Conservation (phyloP, 2,797 vertebrate genomes). For the Coccyzus lansbergi region DNA sequence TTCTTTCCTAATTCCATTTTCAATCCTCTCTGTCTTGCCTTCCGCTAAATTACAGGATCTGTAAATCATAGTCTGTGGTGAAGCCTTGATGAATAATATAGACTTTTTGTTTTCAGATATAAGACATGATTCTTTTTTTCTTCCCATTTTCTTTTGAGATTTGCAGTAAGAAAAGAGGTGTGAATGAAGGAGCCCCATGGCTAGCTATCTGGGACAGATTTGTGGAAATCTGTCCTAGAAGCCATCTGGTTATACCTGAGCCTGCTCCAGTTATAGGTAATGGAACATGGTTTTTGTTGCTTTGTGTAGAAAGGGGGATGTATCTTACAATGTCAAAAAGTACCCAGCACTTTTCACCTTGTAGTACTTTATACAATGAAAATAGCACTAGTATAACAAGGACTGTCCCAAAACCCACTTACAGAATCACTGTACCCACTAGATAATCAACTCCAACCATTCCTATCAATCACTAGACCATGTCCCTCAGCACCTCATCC, state of each 20-base stretch:
- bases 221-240: not conserved
- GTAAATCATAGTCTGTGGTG: not conserved
- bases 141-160: not conserved
- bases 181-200: not conserved
- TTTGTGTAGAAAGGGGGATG: not conserved
- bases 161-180: not conserved
- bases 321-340: not conserved
- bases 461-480: too few species aligned
- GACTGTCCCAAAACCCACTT: not conserved
- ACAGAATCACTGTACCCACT: too few species aligned
- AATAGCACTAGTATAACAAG: not conserved
- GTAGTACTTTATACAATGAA: not conserved
- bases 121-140: not conserved
- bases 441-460: too few species aligned
- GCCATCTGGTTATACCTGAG: not conserved
- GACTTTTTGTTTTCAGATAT: not conserved
- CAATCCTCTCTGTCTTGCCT: rapidly evolving
- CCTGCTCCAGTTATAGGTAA: not conserved
- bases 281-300: not conserved
- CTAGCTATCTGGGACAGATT: not conserved
- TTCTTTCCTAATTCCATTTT: not conserved
- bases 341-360: not conserved
- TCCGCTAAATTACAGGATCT: not conserved
- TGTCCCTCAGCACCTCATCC: too few species aligned
- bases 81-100: not conserved